Evolutionary conservation across 92 coral and sea anemone species (phyloP).

Genomic region (Meandrina meandrites): DNA sequence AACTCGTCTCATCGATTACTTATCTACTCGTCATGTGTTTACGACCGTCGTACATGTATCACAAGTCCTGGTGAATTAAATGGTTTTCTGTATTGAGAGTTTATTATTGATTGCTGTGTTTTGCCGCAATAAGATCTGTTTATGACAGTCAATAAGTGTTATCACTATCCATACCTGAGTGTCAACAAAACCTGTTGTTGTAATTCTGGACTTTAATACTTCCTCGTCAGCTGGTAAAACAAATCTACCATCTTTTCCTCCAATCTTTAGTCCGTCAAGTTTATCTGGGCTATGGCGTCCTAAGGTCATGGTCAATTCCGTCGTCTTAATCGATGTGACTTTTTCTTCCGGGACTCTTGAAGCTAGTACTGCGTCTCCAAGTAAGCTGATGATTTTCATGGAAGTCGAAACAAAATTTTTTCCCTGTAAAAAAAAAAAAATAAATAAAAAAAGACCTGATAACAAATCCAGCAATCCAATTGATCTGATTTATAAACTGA

Average conservation of each 20-base stretch:
- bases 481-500: too few species aligned
- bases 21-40: too few species aligned
- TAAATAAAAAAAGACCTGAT: too few species aligned
- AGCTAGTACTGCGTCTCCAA: constrained; percentile 33
- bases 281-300: constrained; percentile 36
- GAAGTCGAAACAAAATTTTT: constrained; percentile 9
- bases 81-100: too few species aligned
- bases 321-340: constrained; percentile 14
- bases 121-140: too few species aligned
- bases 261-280: constrained; percentile 20
- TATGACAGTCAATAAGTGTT: too few species aligned
- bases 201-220: background rate
- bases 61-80: too few species aligned
- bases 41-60: too few species aligned
- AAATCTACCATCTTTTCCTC: constrained; percentile 33
- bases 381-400: constrained; percentile 16
- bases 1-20: too few species aligned
- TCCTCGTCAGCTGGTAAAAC: constrained; percentile 28
- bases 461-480: background rate
- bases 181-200: constrained; percentile 22
- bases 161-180: constrained; percentile 34
- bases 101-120: too few species aligned
- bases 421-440: constrained; percentile 27
- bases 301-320: constrained; percentile 29
- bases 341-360: constrained; percentile 43